These are phyloP conservation scores for Rallus limicola DNA, from an alignment of 2,113 vertebrate species.

Conservation along the genomic window DNA sequence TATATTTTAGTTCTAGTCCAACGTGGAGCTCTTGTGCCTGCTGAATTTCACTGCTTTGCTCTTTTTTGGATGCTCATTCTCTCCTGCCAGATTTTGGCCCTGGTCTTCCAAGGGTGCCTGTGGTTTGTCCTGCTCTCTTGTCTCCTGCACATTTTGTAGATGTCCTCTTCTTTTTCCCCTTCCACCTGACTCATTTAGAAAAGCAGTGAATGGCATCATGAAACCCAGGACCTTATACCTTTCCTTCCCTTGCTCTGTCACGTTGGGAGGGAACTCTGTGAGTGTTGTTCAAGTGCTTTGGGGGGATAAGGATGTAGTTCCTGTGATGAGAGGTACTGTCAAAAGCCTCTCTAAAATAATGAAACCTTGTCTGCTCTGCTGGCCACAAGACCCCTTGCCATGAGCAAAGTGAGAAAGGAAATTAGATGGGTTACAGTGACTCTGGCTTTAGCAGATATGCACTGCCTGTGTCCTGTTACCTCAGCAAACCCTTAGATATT, in stretches of 20 bases:
- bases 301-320: not conserved
- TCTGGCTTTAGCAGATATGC: not conserved
- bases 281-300: too few relatives aligned
- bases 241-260: not conserved
- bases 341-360: not conserved
- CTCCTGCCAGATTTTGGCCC: not conserved
- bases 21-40: accelerated
- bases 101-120: not conserved
- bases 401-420: not conserved
- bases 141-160: not conserved
- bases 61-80: not conserved
- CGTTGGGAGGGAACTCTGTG: too few relatives aligned
- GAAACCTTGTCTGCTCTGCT: not conserved
- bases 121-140: not conserved
- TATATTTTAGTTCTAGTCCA: not conserved
- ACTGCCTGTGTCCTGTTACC: too few relatives aligned
- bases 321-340: not conserved
- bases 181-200: not conserved
- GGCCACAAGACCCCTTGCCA: not conserved
- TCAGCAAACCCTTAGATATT: not conserved
- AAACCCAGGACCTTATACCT: not conserved
- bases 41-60: not conserved
- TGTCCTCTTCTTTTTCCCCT: not conserved
- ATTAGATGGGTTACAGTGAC: not conserved
- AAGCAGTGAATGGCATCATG: not conserved